Base-by-base conservation (phyloP, 2,888 invertebrate species). In the Oscheius sp. region DNA sequence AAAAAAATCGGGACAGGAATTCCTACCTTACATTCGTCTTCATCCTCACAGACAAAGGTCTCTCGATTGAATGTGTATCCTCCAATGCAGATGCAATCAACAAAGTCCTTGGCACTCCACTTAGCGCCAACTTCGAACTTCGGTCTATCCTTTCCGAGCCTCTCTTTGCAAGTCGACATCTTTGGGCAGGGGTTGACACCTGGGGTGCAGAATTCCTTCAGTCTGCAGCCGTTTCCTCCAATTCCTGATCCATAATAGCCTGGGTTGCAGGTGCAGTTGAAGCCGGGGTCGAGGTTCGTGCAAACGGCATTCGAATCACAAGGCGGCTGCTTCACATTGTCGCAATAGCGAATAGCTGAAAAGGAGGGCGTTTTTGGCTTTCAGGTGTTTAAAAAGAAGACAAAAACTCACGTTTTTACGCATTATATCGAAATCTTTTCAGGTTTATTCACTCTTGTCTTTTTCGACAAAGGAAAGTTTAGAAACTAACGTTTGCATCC, bases 21-120 rank as follows among this genome's bases (percentile, higher is more conserved):
- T 8, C n/a, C 29, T 27, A 29, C 29, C 12, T 6, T 3, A 10
- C 4, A 52, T 15, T 27, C n/a, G 10, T 2, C 8, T n/a, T 8
- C 6, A 63, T 48, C 48, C 31, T 63, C 29, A 34, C 65, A 66
- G 12, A 31, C 46, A 46, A 55, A 55, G 1, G 39, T 55, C 1
- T 66, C 31, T 17, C 39, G 17, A n/a, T 55, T 20, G 39, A 55
- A 66, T 0, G 31, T 20, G 42, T 23, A 66, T 42, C 66, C 66
- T 1, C 15, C 23, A 6, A 29, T 12, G 31, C 66, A 66, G 0
- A 15, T 1, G 34, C 66, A 66, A 5, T 39, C 57, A 6, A 34
- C 46, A 42, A 42, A 57, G 8, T 15, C 42, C 17, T 45, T 20
- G 2, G 45, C 31, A 15, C 27, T 4, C 17, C 1, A 27, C 1